Evolutionary conservation across 2,888 invertebrate species (phyloP), one percentile per base, ranked within the genome.

Genomic region (Cancer borealis): DNA sequence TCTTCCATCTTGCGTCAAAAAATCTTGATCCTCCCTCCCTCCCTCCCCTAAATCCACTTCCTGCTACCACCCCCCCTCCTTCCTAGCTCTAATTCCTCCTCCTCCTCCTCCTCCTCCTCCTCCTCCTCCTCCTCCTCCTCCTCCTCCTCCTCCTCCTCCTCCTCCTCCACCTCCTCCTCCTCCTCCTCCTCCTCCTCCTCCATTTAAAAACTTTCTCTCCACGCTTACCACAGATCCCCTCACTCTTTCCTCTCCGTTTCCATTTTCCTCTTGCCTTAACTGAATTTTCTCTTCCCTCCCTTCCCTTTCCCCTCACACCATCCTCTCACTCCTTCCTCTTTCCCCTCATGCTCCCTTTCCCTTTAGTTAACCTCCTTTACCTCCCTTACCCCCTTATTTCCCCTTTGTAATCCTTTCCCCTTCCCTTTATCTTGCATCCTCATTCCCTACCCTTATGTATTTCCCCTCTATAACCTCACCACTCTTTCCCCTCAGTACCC

Each of bases 401-500:
- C 79, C 79, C 66, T 6, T 17, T 54, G 17, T 12, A 3, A 30
- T 2, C 26, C 30, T 10, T 12, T 30, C 79, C 2, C 79, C 12
- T 30, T 79, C 12, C 12, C 26, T 8, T 8, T 8, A 66, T 6
- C 10, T 0, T 17, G 17, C 66, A n/a, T 54, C 54, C 0, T 54
- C 54, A 10, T 14, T 54, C 17, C 54, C 3, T 39, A 0, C 39
- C 39, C 39, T 39, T 39, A 39, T 39, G 2, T 39, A 39, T 39
- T 39, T 39, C 39, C 39, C 49, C 6, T 12, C 49, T 49, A 4
- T 49, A 49, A 49, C 49, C 6, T 49, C 3, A 10, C 2, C 39
- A 6, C 6, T 12, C 49, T 49, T 0, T 49, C 6, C 6, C 49
- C 6, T 49, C 93, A 95, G 95, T 95, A 10, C 95, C 95, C 39